phyloP scores from a whole-genome alignment of 2,113 vertebrate species.

The Myodes glareolus region DNA sequence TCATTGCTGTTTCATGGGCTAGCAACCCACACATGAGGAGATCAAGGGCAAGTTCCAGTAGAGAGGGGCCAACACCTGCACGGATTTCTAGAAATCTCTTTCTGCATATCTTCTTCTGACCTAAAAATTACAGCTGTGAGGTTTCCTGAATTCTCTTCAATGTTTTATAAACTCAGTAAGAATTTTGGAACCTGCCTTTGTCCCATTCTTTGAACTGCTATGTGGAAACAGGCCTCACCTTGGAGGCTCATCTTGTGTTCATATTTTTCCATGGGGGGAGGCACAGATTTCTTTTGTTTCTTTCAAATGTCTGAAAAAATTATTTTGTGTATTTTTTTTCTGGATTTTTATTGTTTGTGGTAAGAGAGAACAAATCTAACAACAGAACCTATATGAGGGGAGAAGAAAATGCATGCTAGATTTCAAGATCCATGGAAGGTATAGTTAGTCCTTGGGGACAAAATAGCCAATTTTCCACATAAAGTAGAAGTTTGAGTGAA shows the following conservation, averaged over 20 bases:
- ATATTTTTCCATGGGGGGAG: background rate
- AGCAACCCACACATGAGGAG: background rate
- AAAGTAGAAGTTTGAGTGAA: constrained; percentile 6
- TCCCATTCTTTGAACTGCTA: background rate
- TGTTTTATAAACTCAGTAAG: constrained; percentile 14
- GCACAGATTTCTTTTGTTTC: background rate
- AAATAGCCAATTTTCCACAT: background rate
- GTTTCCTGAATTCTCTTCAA: background rate
- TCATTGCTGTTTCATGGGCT: background rate
- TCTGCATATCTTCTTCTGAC: background rate
- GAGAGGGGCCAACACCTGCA: too few species aligned
- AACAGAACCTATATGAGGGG: background rate
- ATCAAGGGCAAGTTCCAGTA: background rate
- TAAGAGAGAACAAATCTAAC: background rate
- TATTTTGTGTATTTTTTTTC: constrained; percentile 60
- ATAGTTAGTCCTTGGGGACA: background rate
- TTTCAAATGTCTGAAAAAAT: constrained; percentile 25
- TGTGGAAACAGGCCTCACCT: background rate
- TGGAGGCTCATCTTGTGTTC: background rate
- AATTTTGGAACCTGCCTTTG: background rate
- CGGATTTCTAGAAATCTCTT: constrained; percentile 11
- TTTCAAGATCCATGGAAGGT: background rate
- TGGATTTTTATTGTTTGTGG: constrained; percentile 5
- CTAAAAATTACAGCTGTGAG: background rate
- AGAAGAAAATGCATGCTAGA: background rate